Evolutionary conservation across 2,888 invertebrate genomes (phyloP), one percentile per base, ranked within the genome.

Genomic region (Plebejus melissa): DNA sequence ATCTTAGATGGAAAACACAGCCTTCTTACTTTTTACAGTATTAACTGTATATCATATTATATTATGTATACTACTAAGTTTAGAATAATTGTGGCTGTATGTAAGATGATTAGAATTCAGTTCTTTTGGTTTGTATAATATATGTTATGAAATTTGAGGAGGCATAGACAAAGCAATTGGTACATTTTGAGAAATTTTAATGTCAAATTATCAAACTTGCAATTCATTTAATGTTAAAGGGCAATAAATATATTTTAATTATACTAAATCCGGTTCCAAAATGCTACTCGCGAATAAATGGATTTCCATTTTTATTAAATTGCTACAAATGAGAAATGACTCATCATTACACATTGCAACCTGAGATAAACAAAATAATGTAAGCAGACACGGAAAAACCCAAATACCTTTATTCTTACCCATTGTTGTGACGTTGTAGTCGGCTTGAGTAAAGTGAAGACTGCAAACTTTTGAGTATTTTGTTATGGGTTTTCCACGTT

Each of bases 381-480:
- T 77, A 80, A 79, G 76, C 79, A 82, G 81, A 86, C 81, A 83
- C 86, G 89, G 89, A 89, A 90, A 91, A 90, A 87, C 90, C 89
- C 87, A 83, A 86, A 88, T 83, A 90, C 89, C 90, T 92, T 89
- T 91, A 87, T 89, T 90, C 91, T 94, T 93, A 90, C 94, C 94
- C 93, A 93, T 91, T 81, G 91, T 91, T 74, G 94, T 94, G 85
- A 94, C 90, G 85, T 91, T 94, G 83, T 94, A 94, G 79, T 94
- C 94, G 5, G 84, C 85, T 74, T 89, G 90, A 0, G 89, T 93
- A 84, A 94, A 94, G 82, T 94, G 93, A 0, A 93, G 86, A 81
- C 94, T 93, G 84, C 94, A 94, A 46, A 94, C 94, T 89, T 94
- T 94, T 4, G 94, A 94, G 83, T 94, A 94, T 80, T 91, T 92